These are phyloP conservation scores for Stegodyphus dumicola DNA, from an alignment of 1,140 invertebrate genomes.

Conservation along the genomic window DNA sequence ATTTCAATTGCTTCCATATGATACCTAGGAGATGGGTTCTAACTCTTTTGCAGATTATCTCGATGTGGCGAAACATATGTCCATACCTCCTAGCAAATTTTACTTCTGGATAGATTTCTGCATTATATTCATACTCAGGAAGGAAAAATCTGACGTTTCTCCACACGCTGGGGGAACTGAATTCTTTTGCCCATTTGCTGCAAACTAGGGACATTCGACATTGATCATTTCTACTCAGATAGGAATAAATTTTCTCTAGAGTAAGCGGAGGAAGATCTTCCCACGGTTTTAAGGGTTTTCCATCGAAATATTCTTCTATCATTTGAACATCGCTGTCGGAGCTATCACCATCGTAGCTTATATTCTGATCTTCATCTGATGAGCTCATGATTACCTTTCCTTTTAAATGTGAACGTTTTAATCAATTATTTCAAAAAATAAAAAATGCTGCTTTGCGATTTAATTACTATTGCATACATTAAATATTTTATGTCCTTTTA, in stretches of 20 bases:
- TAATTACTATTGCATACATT: too few species aligned
- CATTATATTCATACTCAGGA: neutral
- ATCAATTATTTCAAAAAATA: too few species aligned
- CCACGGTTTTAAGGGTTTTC: neutral
- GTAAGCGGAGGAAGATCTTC: neutral
- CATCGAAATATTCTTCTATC: neutral
- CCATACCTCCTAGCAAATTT: conserved; percentile 2
- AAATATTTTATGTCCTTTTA: too few species aligned
- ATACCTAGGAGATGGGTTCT: neutral
- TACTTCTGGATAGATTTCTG: conserved; percentile 30
- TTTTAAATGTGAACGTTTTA: too few species aligned
- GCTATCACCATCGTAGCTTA: too few species aligned
- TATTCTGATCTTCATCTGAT: too few species aligned
- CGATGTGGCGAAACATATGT: conserved; percentile 3
- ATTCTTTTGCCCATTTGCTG: neutral
- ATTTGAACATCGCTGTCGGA: too few species aligned
- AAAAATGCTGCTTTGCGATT: too few species aligned
- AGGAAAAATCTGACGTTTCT: conserved; percentile 9
- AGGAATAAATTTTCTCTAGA: conserved; percentile 27
- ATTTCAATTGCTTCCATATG: conserved; percentile 12
- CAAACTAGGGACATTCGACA: conserved; percentile 26
- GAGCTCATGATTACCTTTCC: too few species aligned
- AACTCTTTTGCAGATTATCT: conserved; percentile 19
- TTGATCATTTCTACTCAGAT: conserved; percentile 12
- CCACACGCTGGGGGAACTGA: neutral